Conservation (phyloP, 2,888 invertebrate genomes). For the Eupithecia dodoneata region DNA sequence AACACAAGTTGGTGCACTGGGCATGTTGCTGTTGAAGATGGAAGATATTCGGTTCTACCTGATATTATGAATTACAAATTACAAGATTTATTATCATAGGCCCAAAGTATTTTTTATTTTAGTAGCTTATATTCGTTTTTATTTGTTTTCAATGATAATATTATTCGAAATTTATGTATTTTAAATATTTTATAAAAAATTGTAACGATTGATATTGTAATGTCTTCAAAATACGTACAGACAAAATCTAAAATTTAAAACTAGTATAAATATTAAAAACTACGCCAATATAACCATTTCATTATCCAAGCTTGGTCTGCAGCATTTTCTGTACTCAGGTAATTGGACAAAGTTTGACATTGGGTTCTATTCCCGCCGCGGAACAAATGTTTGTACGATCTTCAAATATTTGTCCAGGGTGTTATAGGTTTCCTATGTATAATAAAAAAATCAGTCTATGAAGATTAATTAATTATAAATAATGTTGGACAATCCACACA, state of each 20-base stretch:
- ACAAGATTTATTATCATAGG: background rate
- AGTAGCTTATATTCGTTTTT: too few relatives aligned
- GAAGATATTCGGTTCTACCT: background rate
- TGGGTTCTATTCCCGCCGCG: too few relatives aligned
- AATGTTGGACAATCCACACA: too few relatives aligned
- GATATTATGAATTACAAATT: background rate
- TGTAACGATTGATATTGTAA: background rate
- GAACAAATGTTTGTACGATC: too few relatives aligned
- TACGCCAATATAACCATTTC: background rate
- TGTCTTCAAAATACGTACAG: background rate
- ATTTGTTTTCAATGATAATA: too few relatives aligned
- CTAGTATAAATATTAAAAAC: background rate
- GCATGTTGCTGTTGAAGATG: background rate
- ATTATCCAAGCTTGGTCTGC: background rate
- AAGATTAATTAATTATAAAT: too few relatives aligned
- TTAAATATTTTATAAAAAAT: background rate
- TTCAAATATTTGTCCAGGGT: too few relatives aligned
- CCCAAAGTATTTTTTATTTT: background rate
- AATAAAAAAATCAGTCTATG: too few relatives aligned
- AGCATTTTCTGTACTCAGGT: background rate
- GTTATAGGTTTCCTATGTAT: too few relatives aligned
- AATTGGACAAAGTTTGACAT: background rate
- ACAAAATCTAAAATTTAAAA: background rate
- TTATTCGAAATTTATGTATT: too few relatives aligned
- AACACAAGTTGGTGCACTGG: background rate